A percentile compares a stretch with the other conserved stretches of the same genome.
Conservation (phyloP, 2,113 vertebrate genomes). For the Python bivittatus region DNA sequence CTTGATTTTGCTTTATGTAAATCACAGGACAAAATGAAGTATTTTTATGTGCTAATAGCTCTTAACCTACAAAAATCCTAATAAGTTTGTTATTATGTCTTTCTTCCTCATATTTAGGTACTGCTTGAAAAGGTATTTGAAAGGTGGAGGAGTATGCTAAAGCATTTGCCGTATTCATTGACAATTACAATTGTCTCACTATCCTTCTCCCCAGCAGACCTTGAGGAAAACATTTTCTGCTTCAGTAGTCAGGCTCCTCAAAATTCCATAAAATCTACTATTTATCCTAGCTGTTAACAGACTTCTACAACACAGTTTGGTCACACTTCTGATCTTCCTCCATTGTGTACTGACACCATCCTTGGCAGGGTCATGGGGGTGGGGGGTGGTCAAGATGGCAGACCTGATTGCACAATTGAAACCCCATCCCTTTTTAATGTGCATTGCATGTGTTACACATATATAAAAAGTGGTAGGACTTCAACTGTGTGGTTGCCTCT, state of each 20-base stretch:
- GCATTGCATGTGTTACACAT: too few relatives aligned
- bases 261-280: not conserved
- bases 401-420: too few relatives aligned
- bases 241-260: not conserved
- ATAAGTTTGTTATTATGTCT: not conserved
- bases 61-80: not conserved
- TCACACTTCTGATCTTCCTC: constrained; percentile 47
- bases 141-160: not conserved
- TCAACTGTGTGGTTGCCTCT: too few relatives aligned
- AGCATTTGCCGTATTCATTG: not conserved
- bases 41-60: not conserved
- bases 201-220: not conserved
- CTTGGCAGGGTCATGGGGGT: too few relatives aligned
- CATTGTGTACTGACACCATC: constrained; percentile 14
- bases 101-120: not conserved
- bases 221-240: not conserved
- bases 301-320: constrained; percentile 36
- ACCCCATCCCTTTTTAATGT: too few relatives aligned
- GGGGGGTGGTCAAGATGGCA: too few relatives aligned
- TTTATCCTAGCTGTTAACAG: constrained; percentile 29
- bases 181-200: not conserved
- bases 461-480: too few relatives aligned
- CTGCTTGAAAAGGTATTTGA: not conserved
- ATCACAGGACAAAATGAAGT: not conserved
- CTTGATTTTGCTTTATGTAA: not conserved